A percentile compares a stretch with the other conserved stretches of the same genome.
Evolutionary conservation across 2,888 invertebrate species (phyloP).

Genomic region (Melieria omissa): DNA sequence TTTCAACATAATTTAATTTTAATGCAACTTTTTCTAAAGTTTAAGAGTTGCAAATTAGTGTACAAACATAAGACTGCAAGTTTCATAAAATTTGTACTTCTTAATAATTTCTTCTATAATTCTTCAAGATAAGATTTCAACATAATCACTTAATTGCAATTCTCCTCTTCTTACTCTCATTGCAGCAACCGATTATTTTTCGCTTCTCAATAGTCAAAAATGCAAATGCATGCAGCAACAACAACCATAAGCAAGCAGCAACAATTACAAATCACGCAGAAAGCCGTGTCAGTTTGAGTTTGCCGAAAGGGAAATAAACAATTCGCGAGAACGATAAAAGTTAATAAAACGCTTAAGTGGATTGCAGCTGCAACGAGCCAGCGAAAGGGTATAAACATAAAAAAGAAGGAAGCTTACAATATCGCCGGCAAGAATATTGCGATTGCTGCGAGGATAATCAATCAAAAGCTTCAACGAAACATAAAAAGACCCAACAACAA

Average conservation of each 20-base stretch:
- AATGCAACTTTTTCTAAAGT: no score
- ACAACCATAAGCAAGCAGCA: background rate
- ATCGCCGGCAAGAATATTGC: constrained; percentile 23
- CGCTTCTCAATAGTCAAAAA: no score
- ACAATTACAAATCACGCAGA: constrained; percentile 7
- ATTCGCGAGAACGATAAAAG: constrained; percentile 43
- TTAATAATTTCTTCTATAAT: no score
- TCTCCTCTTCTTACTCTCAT: no score
- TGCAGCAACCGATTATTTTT: no score
- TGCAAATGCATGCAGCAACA: constrained; percentile 1
- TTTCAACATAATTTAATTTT: no score
- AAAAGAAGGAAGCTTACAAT: background rate
- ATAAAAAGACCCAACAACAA: background rate
- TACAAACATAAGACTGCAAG: no score
- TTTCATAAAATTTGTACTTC: no score
- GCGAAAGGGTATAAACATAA: no score
- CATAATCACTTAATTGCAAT: no score
- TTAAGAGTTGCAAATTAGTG: no score
- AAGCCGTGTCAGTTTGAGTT: constrained; percentile 22
- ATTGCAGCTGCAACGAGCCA: constrained; percentile 32
- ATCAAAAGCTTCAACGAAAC: constrained; percentile 32
- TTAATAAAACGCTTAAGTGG: constrained; percentile 57
- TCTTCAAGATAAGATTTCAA: no score
- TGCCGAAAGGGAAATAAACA: constrained; percentile 41
- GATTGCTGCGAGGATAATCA: constrained; percentile 31